Percentiles rank a stretch among this genome's conserved stretches.
phyloP scores from a whole-genome alignment of 1,140 invertebrate species.

The Bombus huntii region DNA sequence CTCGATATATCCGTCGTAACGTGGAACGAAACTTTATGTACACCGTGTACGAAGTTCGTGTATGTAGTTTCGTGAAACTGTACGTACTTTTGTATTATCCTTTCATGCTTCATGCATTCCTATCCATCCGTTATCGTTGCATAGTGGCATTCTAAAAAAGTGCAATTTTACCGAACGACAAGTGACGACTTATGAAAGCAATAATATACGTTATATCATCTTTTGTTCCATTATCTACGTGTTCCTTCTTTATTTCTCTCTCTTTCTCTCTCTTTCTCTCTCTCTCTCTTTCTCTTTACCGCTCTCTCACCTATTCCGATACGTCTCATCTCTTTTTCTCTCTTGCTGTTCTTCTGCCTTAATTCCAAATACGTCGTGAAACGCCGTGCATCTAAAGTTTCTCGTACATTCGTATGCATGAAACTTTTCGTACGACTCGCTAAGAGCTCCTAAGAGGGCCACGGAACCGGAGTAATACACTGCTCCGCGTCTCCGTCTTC shows the following conservation, averaged over 20 bases:
- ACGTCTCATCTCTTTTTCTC: neutral
- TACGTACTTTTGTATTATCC: neutral
- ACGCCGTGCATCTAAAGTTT: neutral
- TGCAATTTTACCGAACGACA: neutral
- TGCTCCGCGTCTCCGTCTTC: neutral
- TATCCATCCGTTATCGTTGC: too few species aligned
- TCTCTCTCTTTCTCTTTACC: neutral
- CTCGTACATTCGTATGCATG: conserved; percentile 39
- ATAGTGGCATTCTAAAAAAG: too few species aligned
- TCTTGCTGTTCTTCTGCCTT: neutral
- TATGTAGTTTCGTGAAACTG: too few species aligned
- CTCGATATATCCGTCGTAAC: neutral
- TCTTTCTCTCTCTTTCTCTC: too few species aligned
- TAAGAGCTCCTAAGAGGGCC: conserved; percentile 27
- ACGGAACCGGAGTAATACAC: neutral
- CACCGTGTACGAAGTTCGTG: too few species aligned
- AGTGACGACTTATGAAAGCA: neutral
- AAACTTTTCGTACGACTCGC: conserved; percentile 28
- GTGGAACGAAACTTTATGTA: neutral
- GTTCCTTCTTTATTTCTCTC: neutral
- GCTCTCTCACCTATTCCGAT: neutral
- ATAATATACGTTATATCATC: neutral
- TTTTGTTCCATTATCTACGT: too few species aligned
- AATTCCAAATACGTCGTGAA: neutral
- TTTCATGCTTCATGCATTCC: neutral